Conservation (phyloP, 1,140 invertebrate species). For the Drosophila dunni region DNA sequence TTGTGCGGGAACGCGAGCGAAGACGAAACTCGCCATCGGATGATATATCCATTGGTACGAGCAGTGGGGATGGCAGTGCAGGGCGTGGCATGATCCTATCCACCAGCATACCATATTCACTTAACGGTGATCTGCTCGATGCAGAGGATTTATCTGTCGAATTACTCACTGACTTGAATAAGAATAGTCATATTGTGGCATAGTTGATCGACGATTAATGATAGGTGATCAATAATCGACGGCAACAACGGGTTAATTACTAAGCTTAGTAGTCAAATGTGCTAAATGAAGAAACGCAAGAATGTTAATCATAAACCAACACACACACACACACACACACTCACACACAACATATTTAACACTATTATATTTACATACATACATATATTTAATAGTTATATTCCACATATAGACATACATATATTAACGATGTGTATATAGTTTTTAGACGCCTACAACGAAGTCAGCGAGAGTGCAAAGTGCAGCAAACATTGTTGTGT, state of each 20-base stretch:
- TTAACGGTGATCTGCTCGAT: slow-evolving; percentile 80
- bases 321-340: slow-evolving; percentile 23
- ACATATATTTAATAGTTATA: slow-evolving; percentile 38
- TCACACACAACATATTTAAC: slow-evolving; percentile 31
- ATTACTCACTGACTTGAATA: slow-evolving; percentile 82
- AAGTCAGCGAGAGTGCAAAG: slow-evolving; percentile 58
- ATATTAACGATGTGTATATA: slow-evolving; percentile 39
- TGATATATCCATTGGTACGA: slow-evolving; percentile 64
- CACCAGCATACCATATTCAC: slow-evolving; percentile 71
- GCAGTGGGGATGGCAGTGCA: slow-evolving; percentile 8
- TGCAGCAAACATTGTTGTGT: slow-evolving; percentile 68
- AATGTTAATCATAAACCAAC: slow-evolving; percentile 58
- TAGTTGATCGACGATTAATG: slow-evolving; percentile 46
- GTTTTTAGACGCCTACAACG: slow-evolving; percentile 73
- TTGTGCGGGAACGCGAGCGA: slow-evolving; percentile 77
- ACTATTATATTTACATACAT: slow-evolving; percentile 50
- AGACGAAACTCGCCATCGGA: slow-evolving; percentile 75
- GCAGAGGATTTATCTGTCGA: slow-evolving; percentile 76
- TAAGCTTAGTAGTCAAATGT: slow-evolving; percentile 73
- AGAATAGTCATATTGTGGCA: slow-evolving; percentile 84
- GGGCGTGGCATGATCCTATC: slow-evolving; percentile 72
- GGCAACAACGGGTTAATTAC: slow-evolving; percentile 67
- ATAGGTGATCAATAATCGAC: slow-evolving; percentile 9
- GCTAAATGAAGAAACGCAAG: slow-evolving; percentile 61
- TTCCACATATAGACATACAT: slow-evolving; percentile 32